Evolutionary conservation across 2,113 vertebrate genomes (phyloP).

Genomic region (Argyrosomus japonicus): DNA sequence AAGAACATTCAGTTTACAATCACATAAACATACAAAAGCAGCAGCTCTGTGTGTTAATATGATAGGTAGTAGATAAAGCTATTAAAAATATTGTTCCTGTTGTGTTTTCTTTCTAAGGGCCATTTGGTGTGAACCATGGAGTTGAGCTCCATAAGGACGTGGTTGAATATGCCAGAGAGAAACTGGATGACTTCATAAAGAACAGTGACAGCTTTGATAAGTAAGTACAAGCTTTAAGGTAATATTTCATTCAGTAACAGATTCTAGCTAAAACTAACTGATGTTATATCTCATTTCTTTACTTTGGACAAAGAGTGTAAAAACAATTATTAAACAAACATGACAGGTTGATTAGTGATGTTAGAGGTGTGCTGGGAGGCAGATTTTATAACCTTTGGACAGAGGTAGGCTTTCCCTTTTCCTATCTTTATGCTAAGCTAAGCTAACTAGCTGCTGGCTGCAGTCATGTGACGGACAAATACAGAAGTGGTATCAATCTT

Average conservation of each 20-base stretch:
- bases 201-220: slow-evolving; percentile 99
- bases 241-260: not conserved
- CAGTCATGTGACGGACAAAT: not conserved
- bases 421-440: not conserved
- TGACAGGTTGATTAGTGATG: too few species aligned
- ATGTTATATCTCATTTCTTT: not conserved
- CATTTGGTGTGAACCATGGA: slow-evolving; percentile 98
- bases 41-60: not conserved
- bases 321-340: not conserved
- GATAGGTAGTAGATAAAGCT: not conserved
- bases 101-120: slow-evolving; percentile 84
- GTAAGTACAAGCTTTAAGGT: slow-evolving; percentile 84
- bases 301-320: not conserved
- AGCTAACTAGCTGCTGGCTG: not conserved
- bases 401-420: not conserved
- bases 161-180: slow-evolving; percentile 97
- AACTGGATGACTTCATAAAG: slow-evolving; percentile 97
- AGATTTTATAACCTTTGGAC: not conserved
- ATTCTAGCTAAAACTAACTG: not conserved
- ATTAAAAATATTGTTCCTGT: not conserved
- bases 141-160: slow-evolving; percentile 98
- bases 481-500: not conserved
- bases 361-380: not conserved
- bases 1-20: not conserved
- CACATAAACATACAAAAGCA: not conserved